Conservation (phyloP, 2,888 invertebrate genomes). For the Endomychus coccineus region DNA sequence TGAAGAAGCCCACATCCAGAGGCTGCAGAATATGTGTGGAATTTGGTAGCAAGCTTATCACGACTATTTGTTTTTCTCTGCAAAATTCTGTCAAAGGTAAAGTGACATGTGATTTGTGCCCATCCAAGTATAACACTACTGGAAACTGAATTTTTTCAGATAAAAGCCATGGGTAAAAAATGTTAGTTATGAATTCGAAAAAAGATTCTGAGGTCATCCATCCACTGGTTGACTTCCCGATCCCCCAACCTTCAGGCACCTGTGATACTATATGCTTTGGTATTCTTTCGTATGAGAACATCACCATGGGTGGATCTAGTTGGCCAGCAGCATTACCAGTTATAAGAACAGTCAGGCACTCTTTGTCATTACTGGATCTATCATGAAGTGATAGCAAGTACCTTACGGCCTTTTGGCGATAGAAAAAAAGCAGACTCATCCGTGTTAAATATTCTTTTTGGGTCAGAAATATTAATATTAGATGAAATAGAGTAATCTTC, state of each 20-base stretch:
- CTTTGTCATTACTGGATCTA: constrained; percentile 7
- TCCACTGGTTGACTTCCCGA: constrained; percentile 5
- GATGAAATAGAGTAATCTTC: constrained; percentile 2
- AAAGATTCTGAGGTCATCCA: constrained; percentile 12
- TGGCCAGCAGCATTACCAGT: constrained; percentile 14
- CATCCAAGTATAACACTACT: constrained; percentile 13
- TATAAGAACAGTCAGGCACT: constrained; percentile 12
- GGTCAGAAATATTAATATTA: too few relatives aligned
- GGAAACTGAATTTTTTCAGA: constrained; percentile 11
- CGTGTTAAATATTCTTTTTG: too few relatives aligned
- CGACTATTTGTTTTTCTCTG: constrained; percentile 14
- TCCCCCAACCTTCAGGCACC: constrained; percentile 6
- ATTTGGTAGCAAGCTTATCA: constrained; percentile 8
- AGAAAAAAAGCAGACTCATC: constrained; percentile 13
- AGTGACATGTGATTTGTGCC: constrained; percentile 13
- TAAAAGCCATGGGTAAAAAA: constrained; percentile 13
- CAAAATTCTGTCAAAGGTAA: constrained; percentile 12
- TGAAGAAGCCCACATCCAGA: too few relatives aligned
- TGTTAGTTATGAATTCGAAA: constrained; percentile 9
- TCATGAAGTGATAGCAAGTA: constrained; percentile 8
- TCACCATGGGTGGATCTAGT: constrained; percentile 11
- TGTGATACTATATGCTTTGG: constrained; percentile 6
- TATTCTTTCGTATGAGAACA: constrained; percentile 9
- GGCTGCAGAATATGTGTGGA: constrained; percentile 10
- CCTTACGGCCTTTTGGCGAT: constrained; percentile 9